phyloP scores from a whole-genome alignment of 2,113 vertebrate genomes.

The Heterotis niloticus region DNA sequence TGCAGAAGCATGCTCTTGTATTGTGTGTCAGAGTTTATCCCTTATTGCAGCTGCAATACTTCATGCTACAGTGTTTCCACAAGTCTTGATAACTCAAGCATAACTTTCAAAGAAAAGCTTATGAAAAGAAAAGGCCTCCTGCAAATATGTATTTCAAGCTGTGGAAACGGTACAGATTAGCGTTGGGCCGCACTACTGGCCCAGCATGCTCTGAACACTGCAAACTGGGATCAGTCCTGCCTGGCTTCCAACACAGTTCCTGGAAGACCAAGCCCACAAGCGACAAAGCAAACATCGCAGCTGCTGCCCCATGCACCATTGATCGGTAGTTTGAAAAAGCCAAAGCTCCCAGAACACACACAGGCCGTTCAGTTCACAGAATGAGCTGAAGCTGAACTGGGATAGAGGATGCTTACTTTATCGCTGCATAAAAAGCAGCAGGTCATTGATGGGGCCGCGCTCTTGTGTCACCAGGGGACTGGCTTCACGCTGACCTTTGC shows the following conservation, averaged over 20 bases:
- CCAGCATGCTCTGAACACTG: not conserved
- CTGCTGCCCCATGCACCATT: not conserved
- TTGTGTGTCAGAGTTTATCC: not conserved
- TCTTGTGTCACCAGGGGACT: no score
- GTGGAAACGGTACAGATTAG: not conserved
- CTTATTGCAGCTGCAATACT: constrained; percentile 7
- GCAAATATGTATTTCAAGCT: not conserved
- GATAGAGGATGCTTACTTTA: not conserved
- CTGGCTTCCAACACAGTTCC: not conserved
- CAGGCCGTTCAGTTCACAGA: no score
- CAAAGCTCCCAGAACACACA: not conserved
- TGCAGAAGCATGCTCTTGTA: not conserved
- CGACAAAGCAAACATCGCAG: not conserved
- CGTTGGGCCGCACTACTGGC: not conserved
- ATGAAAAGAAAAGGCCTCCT: not conserved
- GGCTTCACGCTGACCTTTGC: no score
- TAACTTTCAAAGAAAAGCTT: constrained; percentile 1
- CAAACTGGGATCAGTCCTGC: not conserved
- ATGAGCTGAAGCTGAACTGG: not conserved
- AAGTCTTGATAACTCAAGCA: not conserved
- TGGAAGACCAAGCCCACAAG: not conserved
- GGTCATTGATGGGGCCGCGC: no score
- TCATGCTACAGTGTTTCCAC: not conserved
- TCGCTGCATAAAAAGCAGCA: no score
- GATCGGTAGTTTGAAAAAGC: not conserved